Percentiles rank a stretch among this genome's conserved stretches.
phyloP scores from a whole-genome alignment of 2,113 vertebrate genomes.

The Ovibos moschatus region DNA sequence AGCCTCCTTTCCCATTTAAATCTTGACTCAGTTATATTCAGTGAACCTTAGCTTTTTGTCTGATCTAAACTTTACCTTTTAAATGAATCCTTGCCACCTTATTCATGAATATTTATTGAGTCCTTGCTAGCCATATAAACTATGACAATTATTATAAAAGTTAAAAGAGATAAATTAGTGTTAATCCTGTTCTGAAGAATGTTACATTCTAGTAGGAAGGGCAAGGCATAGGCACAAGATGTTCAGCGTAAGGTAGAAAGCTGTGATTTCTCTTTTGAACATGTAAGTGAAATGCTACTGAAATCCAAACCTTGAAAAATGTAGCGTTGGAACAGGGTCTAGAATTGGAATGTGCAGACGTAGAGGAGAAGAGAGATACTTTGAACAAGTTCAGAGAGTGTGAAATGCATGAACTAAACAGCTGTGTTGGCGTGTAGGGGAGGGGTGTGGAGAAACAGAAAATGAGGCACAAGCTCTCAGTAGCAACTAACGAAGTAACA shows the following conservation, averaged over 20 bases:
- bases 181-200: not conserved
- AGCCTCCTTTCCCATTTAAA: not conserved
- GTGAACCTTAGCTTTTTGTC: not conserved
- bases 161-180: not conserved
- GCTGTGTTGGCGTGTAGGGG: not conserved
- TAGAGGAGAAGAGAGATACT: not conserved
- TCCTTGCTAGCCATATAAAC: not conserved
- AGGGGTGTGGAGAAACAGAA: not conserved
- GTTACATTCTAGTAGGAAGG: not conserved
- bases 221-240: not conserved
- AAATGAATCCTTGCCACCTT: not conserved
- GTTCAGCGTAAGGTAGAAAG: not conserved
- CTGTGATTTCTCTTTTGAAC: not conserved
- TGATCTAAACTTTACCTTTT: not conserved
- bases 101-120: not conserved
- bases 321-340: not conserved
- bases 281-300: not conserved
- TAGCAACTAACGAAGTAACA: fast-evolving
- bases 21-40: not conserved
- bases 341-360: not conserved
- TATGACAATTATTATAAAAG: not conserved
- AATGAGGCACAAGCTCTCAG: not conserved
- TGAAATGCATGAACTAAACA: not conserved
- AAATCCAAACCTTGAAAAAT: not conserved
- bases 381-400: not conserved